Conservation (phyloP, 2,113 vertebrate genomes). For the Meleagris gallopavo region DNA sequence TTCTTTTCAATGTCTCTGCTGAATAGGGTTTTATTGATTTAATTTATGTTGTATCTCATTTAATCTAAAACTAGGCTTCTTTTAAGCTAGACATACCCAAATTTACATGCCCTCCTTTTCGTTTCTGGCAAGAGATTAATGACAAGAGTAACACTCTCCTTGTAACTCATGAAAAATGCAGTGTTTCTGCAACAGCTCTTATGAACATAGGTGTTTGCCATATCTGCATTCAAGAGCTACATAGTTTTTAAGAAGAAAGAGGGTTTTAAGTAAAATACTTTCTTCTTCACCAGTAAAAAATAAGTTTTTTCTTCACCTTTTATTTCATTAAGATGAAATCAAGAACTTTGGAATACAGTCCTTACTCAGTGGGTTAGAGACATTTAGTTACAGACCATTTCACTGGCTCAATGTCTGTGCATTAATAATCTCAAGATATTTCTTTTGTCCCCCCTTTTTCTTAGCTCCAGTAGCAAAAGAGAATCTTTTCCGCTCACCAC, state of each 20-base stretch:
- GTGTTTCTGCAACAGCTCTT: neutral
- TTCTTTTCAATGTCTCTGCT: neutral
- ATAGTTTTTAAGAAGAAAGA: neutral
- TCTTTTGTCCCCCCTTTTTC: neutral
- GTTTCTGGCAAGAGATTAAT: neutral
- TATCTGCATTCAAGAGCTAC: neutral
- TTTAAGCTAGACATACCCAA: neutral
- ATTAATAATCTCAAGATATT: neutral
- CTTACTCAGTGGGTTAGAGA: neutral
- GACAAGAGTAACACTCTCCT: neutral
- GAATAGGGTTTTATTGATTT: neutral
- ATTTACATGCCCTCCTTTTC: rapidly evolving
- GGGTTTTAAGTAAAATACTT: neutral
- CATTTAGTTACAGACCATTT: neutral
- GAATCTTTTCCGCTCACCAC: neutral
- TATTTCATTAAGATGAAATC: neutral
- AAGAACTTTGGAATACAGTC: neutral
- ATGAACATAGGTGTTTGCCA: neutral
- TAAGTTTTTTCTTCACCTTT: neutral
- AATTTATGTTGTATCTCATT: neutral
- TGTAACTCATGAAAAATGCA: neutral
- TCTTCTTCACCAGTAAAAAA: neutral
- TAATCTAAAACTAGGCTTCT: neutral
- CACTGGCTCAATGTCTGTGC: neutral
- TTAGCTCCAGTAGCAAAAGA: neutral